Evolutionary conservation across 2,797 vertebrate genomes (phyloP).

Genomic region (Urocyon cinereoargenteus): DNA sequence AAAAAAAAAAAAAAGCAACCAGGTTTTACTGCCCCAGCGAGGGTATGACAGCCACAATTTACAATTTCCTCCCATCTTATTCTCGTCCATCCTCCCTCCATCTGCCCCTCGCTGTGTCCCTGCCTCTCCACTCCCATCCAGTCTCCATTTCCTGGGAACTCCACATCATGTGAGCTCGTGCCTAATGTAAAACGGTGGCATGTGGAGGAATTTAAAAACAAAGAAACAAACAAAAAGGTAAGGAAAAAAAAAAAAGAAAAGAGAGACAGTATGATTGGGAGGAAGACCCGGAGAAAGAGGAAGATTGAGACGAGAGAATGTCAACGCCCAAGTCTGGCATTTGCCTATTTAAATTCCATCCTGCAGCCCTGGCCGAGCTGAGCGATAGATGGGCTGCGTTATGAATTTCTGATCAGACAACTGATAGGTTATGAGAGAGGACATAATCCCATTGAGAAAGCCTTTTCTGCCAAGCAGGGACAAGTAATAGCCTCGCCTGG

Average conservation of each 20-base stretch:
- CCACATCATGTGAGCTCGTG: slow-evolving; percentile 90
- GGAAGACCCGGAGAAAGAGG: slow-evolving; percentile 81
- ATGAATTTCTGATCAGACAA: slow-evolving; percentile 92
- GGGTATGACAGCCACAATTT: slow-evolving; percentile 86
- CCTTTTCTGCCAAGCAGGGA: slow-evolving; percentile 87
- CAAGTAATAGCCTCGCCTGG: slow-evolving; percentile 88
- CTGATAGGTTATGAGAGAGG: slow-evolving; percentile 89
- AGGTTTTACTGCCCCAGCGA: slow-evolving; percentile 90
- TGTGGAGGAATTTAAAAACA: slow-evolving; percentile 69
- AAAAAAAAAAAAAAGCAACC: neutral
- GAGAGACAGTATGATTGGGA: slow-evolving; percentile 80
- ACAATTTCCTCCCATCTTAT: slow-evolving; percentile 81
- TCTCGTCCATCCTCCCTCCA: slow-evolving; percentile 79
- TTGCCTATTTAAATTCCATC: slow-evolving; percentile 94
- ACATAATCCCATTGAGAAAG: slow-evolving; percentile 89
- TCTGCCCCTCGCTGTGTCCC: slow-evolving; percentile 68
- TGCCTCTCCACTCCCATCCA: slow-evolving; percentile 88
- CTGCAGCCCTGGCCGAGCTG: slow-evolving; percentile 87
- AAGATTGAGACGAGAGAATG: slow-evolving; percentile 88
- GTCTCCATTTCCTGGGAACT: slow-evolving; percentile 94
- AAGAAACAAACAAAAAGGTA: neutral
- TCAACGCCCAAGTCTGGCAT: slow-evolving; percentile 89
- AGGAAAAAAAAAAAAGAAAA: slow-evolving; percentile 54
- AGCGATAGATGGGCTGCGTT: slow-evolving; percentile 89
- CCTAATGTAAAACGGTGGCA: slow-evolving; percentile 92